A percentile compares a stretch with the other conserved stretches of the same genome.
Evolutionary conservation across 2,797 vertebrate species (phyloP).

Genomic region (Gambelia wislizenii): DNA sequence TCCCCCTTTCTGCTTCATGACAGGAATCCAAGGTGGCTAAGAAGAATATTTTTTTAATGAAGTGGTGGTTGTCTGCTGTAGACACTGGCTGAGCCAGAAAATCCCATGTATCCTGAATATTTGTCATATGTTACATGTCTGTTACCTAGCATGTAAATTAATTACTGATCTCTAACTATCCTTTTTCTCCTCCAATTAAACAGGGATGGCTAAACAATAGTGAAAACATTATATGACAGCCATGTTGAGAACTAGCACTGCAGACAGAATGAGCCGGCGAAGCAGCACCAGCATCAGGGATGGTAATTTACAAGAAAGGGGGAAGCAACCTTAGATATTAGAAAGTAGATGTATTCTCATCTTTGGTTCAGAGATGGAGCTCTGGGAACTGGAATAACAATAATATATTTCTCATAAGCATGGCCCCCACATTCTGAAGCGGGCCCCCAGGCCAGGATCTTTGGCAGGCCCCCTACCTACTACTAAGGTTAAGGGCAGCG

Average conservation of each 20-base stretch:
- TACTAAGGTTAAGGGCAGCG: too few species aligned
- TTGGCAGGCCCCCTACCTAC: too few species aligned
- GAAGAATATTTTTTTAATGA: neutral
- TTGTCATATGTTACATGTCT: neutral
- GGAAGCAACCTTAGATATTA: too few species aligned
- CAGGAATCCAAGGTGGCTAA: too few species aligned
- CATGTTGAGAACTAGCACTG: neutral
- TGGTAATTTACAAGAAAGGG: constrained; percentile 14
- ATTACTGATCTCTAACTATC: neutral
- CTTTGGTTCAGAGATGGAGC: neutral
- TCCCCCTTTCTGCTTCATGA: neutral
- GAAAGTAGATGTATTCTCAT: neutral
- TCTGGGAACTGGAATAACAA: too few species aligned
- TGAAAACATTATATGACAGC: neutral
- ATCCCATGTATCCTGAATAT: neutral
- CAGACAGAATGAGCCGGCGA: constrained; percentile 20
- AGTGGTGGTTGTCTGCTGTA: neutral
- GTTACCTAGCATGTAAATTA: neutral
- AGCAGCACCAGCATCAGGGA: constrained; percentile 44
- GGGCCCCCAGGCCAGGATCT: too few species aligned
- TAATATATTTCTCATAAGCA: too few species aligned
- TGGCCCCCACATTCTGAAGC: too few species aligned
- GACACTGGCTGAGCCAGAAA: neutral
- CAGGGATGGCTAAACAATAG: constrained; percentile 25
- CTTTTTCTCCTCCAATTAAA: neutral